Base-by-base conservation (phyloP, 2,888 invertebrate genomes). In the Heliconius aoede region DNA sequence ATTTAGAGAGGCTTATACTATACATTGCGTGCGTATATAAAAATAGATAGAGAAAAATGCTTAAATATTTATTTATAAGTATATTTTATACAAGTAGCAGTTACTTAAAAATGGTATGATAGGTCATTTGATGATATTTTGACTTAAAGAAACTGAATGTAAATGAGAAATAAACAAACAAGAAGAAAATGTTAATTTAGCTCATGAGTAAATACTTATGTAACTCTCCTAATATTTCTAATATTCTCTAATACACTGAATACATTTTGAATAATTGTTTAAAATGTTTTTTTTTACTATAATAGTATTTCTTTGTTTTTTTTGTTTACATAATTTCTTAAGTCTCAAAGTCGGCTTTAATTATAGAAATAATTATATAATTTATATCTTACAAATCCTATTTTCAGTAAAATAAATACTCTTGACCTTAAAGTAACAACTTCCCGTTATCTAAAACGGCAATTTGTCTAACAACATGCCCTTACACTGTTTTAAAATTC, bases 381-480 rank as follows among this genome's bases (percentile, higher is more conserved):
- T 9, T n/a, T 51, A 5, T n/a, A n/a, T n/a, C 8, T 55, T n/a
- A n/a, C 9, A n/a, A 55, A n/a, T n/a, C 1, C 0, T 18, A 36
- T 7, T 21, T 65, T 24, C 0, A 24, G 13, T 26, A 26, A n/a
- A 8, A 32, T 55, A 55, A 69, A 30, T 69, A 32, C 8, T 5
- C 28, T 58, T 36, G n/a, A 30, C 11, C 18, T 26, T 24, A 5
- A 60, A 72, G 26, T 58, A 21, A 36, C 11, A 7, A 11, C 28
- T 61, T 58, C 71, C 55, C 26, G 32, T 60, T 71, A 74, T 78
- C 76, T 76, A 40, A 72, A 78, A 76, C 60, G 78, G 51, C 76
- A 76, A 79, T 79, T 76, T 72, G 74, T 40, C 76, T 78, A 78
- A 79, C 72, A 76, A 79, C 46, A 61, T 71, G 32, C 72, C 62